These are phyloP conservation scores for Blastobasis adustella DNA, from an alignment of 2,888 invertebrate species.

Conservation along the genomic window DNA sequence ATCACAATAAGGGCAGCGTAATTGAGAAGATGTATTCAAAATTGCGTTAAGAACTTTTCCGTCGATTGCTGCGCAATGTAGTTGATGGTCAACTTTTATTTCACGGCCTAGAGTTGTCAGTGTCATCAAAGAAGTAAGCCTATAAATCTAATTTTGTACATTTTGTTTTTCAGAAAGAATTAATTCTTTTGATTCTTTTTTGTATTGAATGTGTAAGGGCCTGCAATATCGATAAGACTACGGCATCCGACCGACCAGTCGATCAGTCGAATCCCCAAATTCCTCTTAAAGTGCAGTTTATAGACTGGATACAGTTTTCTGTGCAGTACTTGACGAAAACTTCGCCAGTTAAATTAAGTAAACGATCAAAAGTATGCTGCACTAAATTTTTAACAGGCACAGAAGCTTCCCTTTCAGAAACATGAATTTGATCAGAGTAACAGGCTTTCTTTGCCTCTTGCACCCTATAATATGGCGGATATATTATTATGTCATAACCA, in stretches of 20 bases:
- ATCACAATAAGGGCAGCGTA: not conserved
- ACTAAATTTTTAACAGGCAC: not conserved
- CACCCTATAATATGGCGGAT: not conserved
- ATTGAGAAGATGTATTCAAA: not conserved
- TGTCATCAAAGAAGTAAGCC: not conserved
- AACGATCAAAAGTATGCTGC: not conserved
- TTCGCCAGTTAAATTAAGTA: not conserved
- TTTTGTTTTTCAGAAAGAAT: not conserved
- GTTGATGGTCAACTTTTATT: not conserved
- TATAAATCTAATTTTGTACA: not conserved
- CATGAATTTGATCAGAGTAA: not conserved
- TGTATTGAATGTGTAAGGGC: not conserved
- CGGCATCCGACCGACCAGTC: too few species aligned
- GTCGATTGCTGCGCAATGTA: not conserved
- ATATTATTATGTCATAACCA: not conserved
- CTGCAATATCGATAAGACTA: not conserved
- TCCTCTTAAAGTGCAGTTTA: not conserved
- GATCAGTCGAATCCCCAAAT: not conserved
- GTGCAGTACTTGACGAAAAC: not conserved
- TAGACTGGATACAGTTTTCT: not conserved
- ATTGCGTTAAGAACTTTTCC: not conserved
- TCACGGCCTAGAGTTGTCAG: not conserved
- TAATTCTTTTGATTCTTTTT: not conserved
- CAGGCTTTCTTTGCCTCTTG: not conserved
- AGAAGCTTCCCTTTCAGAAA: not conserved